Base-by-base conservation (phyloP, 2,113 vertebrate genomes). In the Sturnira hondurensis region DNA sequence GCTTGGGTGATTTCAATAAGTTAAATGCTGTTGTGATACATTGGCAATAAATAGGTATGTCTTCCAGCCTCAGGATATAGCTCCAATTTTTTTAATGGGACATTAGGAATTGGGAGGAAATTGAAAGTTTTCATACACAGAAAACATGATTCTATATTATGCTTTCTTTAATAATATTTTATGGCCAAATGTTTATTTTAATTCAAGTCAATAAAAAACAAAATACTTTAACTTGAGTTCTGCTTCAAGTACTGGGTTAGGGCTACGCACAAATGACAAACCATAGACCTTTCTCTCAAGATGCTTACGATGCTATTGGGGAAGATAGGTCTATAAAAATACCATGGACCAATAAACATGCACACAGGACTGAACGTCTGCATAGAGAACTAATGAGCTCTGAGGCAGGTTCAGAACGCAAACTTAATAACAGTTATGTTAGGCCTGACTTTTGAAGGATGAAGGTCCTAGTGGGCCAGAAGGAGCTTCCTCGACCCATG, bases 31-130 rank as follows among this genome's bases (percentile, higher is more conserved):
- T 78, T 74, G 36, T 71, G 70, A 77, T 76, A 17, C 22, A 36
- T 3, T 70, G n/a, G 85, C 11, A 82, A 54, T 33, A 76, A 84
- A 81, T 47, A 52, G 16, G 11, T 31, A 63, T 63, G 7, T 33
- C 28, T 67, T 90, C 41, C 10, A 56, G n/a, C 3, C 31, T 36
- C 36, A 68, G 12, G 3, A n/a, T 85, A 1, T 63, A 19, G 33
- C 28, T 28, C 28, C 14, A 68, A 17, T 65, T 33, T 86, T 68
- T 58, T 54, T 43, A 96, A 85, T 41, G 28, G 20, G 38, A 89
- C 63, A 83, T 61, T 76, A 95, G 45, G 43, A 90, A 89, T 70
- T 36, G 76, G 76, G 36, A 87, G 19, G 33, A 94, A 88, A 91
- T 56, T 84, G 38, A 76, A 43, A 36, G 5, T 20, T 80, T 84